Conservation (phyloP, 1,140 invertebrate species). For the Brachionus plicatilis region DNA sequence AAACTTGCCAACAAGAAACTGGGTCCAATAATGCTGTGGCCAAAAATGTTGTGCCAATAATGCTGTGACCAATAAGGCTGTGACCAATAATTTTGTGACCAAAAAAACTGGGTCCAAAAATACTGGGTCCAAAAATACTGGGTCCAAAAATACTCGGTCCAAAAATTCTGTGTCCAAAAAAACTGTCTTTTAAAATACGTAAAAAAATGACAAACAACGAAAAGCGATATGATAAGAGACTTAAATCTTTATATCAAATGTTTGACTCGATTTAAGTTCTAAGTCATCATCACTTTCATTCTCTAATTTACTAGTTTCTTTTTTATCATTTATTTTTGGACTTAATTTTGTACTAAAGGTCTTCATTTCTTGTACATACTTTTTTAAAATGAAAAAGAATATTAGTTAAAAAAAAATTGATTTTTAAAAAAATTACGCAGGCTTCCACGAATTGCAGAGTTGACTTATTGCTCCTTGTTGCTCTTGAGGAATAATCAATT, state of each 20-base stretch:
- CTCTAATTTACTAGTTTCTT: not conserved
- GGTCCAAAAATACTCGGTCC: not conserved
- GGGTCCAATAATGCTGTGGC: too few relatives aligned
- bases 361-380: not conserved
- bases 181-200: not conserved
- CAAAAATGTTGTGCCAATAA: too few relatives aligned
- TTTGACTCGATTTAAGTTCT: not conserved
- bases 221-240: not conserved
- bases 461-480: not conserved
- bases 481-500: not conserved
- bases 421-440: not conserved
- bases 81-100: not conserved
- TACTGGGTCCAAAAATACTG: not conserved
- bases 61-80: too few relatives aligned
- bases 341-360: not conserved
- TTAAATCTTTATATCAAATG: not conserved
- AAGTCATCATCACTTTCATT: not conserved
- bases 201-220: not conserved
- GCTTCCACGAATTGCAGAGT: not conserved
- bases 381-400: not conserved
- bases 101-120: not conserved
- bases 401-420: not conserved
- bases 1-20: too few relatives aligned
- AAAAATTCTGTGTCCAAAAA: not conserved
- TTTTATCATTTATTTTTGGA: not conserved